These are phyloP conservation scores for Tarsius wallacei DNA, from an alignment of 2,797 vertebrate genomes.

Conservation along the genomic window DNA sequence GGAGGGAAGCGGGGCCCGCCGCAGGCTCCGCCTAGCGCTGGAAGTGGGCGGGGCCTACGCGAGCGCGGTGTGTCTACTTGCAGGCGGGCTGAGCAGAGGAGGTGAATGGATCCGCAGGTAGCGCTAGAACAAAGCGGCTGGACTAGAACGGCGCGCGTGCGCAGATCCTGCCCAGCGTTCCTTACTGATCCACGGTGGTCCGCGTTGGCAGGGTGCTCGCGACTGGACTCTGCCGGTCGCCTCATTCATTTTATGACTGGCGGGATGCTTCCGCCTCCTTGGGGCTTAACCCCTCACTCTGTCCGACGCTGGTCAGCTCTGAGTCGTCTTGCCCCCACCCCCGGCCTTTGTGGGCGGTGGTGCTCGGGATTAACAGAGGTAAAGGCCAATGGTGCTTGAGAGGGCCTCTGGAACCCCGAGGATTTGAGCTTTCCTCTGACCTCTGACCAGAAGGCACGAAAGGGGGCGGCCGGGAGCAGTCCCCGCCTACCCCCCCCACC, in stretches of 20 bases:
- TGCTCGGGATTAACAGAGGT: neutral
- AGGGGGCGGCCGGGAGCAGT: neutral
- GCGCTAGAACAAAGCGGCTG: conserved; percentile 59
- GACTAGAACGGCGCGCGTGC: conserved; percentile 35
- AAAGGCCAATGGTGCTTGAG: neutral
- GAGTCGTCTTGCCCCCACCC: neutral
- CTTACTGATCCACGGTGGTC: neutral
- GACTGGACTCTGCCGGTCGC: rapidly evolving
- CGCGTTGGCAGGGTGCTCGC: neutral
- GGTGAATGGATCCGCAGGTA: conserved; percentile 80
- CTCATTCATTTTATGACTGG: neutral
- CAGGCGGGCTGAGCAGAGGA: neutral
- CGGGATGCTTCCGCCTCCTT: neutral
- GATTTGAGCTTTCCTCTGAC: neutral
- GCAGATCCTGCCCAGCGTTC: neutral
- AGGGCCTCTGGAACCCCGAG: neutral
- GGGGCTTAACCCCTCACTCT: neutral
- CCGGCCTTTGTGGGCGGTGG: neutral
- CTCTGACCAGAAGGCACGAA: neutral
- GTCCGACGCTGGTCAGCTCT: neutral
- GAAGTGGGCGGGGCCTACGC: conserved; percentile 22
- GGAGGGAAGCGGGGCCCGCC: conserved; percentile 8
- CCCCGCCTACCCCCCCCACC: no score
- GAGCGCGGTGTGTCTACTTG: neutral
- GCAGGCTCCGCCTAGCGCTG: conserved; percentile 22